A percentile compares a stretch with the other conserved stretches of the same genome.
phyloP scores from a whole-genome alignment of 2,797 vertebrate species.

The Trichosurus vulpecula region DNA sequence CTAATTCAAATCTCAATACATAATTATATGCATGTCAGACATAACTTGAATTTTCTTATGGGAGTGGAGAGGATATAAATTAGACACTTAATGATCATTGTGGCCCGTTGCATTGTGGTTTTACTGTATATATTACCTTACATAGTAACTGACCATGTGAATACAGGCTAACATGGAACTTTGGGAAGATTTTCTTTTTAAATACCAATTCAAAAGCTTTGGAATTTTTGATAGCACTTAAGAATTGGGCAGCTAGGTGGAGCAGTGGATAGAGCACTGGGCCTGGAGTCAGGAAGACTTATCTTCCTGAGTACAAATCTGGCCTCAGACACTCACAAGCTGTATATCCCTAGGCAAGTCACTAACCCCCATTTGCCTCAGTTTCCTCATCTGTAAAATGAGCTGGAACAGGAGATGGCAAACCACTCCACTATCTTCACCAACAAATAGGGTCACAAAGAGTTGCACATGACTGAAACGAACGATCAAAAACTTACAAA shows the following conservation, averaged over 20 bases:
- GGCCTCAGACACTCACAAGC: background rate
- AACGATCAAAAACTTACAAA: conserved; percentile 13
- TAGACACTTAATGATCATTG: background rate
- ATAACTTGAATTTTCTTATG: conserved; percentile 14
- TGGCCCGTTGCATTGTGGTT: background rate
- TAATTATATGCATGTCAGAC: background rate
- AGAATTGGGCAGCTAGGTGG: background rate
- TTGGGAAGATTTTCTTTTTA: conserved; percentile 1
- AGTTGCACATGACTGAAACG: conserved; percentile 56
- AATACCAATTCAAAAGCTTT: background rate
- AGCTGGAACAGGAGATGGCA: background rate
- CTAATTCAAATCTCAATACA: conserved; percentile 1
- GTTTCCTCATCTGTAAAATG: background rate
- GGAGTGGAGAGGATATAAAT: background rate
- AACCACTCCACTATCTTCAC: background rate
- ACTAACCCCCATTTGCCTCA: background rate
- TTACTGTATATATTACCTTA: conserved; percentile 37
- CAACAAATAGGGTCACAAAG: background rate
- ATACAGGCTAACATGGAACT: conserved; percentile 16
- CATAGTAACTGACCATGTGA: conserved; percentile 11
- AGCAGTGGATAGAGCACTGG: background rate
- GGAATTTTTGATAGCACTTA: background rate
- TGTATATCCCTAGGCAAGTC: background rate
- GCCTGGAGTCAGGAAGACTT: conserved; percentile 20
- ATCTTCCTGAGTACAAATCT: conserved; percentile 2